These are phyloP conservation scores for Steatornis caripensis DNA, from an alignment of 2,113 vertebrate genomes.

Conservation along the genomic window DNA sequence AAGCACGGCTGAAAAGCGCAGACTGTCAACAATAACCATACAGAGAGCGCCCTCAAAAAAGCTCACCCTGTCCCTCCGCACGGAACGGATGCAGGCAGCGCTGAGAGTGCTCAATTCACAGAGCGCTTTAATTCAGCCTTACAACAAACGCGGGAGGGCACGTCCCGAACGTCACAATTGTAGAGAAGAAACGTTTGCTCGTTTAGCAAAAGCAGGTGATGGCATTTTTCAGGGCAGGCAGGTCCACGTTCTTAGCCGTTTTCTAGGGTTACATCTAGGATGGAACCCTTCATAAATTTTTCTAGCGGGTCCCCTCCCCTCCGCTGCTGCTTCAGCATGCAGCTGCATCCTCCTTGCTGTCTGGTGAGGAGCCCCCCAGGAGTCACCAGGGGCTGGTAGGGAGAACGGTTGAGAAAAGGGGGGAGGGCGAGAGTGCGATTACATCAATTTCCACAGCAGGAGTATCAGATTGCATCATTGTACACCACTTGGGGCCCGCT, in stretches of 20 bases:
- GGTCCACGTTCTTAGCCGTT: not conserved
- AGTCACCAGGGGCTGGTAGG: not conserved
- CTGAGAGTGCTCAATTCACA: not conserved
- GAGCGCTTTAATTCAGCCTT: not conserved
- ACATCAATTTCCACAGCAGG: slow-evolving; percentile 57
- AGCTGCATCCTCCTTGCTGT: not conserved
- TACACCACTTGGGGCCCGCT: slow-evolving; percentile 35
- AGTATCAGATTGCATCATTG: slow-evolving; percentile 44
- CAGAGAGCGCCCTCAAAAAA: not conserved
- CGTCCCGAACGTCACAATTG: not conserved
- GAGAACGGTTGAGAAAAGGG: not conserved
- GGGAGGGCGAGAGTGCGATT: slow-evolving; percentile 18
- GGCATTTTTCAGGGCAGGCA: not conserved
- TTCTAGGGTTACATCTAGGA: not conserved
- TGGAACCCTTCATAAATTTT: not conserved
- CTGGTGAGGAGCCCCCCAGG: slow-evolving; percentile 4
- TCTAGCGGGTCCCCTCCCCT: not conserved
- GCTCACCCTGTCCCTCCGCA: not conserved
- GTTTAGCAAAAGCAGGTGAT: not conserved
- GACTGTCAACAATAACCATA: not conserved
- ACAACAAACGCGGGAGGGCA: not conserved
- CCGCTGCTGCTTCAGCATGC: not conserved
- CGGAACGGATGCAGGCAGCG: not conserved
- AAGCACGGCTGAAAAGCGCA: not conserved
- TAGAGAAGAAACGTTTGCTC: not conserved